Base-by-base conservation (phyloP, 2,888 invertebrate species). In the Sphinx pinastri region DNA sequence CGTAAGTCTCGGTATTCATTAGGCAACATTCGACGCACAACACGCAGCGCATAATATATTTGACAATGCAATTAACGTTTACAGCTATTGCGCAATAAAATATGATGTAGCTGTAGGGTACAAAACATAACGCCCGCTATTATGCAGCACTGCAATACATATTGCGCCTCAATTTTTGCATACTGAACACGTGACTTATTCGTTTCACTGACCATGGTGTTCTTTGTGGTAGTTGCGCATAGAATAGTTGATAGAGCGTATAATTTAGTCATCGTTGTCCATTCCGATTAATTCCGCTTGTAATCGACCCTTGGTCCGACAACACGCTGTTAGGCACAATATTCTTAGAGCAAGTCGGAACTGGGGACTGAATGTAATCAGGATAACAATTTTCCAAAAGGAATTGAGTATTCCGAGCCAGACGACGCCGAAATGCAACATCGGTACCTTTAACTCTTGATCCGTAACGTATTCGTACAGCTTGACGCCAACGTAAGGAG, bases 371-470 rank as follows among this genome's bases (percentile, higher is more conserved):
- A 99, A 95, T 73, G 97, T 95, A 77, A 98, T 95, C 87, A 99
- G 96, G 80, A 99, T 97, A 75, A 99, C 94, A 76, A 98, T 97
- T 92, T 99, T 99, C 97, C 99, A 99, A 90, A 98, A 98, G 67
- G 98, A 98, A 92, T 99, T 99, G 78, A 98, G 95, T 80, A 99
- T 96, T 67, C 99, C 99, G 80, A 99, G 94, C 99, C 99, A 99
- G 70, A 99, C 97, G 77, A 99, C 96, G 75, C 97, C 97, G 88
- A 99, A 99, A 91, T 98, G 98, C 77, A 99, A 94, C 94, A 97
- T 96, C 81, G 98, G 97, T 84, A 97, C 95, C 92, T 97, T 95
- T 71, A 95, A 87, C 89, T 95, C 95, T 73, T 94, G 93, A 75
- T 95, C 95, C 67, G 95, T 95, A 81, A 95, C 90, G 86, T 95